phyloP scores from a whole-genome alignment of 2,113 vertebrate species.

The Psettodes erumei region DNA sequence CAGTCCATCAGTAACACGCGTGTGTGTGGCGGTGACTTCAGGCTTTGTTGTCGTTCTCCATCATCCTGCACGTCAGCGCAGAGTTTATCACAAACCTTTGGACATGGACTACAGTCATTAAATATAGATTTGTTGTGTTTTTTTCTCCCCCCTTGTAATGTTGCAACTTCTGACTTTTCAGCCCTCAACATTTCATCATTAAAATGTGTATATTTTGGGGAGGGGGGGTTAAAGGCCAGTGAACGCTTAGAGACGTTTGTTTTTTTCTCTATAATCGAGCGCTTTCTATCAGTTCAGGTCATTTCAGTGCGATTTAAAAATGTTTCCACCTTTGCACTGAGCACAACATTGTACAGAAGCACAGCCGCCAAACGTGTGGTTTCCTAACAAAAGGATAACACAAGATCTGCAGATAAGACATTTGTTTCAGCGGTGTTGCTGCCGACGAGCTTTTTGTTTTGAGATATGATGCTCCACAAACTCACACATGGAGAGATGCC shows the following conservation, averaged over 20 bases:
- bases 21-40: constrained; percentile 43
- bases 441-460: too few species aligned
- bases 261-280: background rate
- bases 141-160: background rate
- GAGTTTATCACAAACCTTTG: constrained; percentile 21
- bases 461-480: too few species aligned
- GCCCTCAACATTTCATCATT: background rate
- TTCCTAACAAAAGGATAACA: background rate
- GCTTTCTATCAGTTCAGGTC: background rate
- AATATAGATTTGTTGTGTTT: constrained; percentile 3
- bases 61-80: constrained; percentile 6
- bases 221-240: constrained; percentile 3
- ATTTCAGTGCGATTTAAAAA: background rate
- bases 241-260: background rate
- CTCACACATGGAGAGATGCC: too few species aligned
- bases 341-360: background rate
- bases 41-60: constrained; percentile 25
- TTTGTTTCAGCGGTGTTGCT: background rate
- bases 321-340: constrained; percentile 3
- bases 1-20: constrained; percentile 30
- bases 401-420: background rate
- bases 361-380: background rate
- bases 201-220: background rate
- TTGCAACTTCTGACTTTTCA: background rate
- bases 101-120: background rate